These are phyloP conservation scores for Epinephelus coioides DNA, from an alignment of 2,797 vertebrate species.

Conservation along the genomic window DNA sequence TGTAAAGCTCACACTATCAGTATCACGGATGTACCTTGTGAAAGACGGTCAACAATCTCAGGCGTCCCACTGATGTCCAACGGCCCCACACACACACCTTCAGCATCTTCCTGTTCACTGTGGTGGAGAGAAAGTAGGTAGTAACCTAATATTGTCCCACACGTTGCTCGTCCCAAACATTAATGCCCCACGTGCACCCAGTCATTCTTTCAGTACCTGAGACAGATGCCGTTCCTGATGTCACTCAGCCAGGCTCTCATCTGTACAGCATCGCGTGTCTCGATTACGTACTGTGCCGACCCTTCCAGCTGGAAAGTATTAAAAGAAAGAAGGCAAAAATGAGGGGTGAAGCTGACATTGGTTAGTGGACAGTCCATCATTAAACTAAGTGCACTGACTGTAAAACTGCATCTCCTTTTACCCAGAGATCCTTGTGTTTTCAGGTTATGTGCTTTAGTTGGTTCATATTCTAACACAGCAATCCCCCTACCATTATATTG, in stretches of 20 bases:
- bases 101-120: conserved; percentile 88
- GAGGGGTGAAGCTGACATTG: background rate
- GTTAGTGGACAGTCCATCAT: background rate
- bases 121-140: background rate
- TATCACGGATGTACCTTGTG: conserved; percentile 84
- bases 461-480: no score
- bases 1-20: background rate
- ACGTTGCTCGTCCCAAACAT: background rate
- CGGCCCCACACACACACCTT: conserved; percentile 85
- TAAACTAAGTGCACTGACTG: no score
- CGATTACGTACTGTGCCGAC: conserved; percentile 90
- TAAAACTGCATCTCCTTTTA: no score
- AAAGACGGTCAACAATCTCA: conserved; percentile 90
- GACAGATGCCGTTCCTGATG: conserved; percentile 91
- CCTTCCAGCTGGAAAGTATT: conserved; percentile 85
- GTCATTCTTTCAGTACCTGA: conserved; percentile 80
- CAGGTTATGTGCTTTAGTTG: no score
- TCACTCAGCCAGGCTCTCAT: conserved; percentile 95
- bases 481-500: no score
- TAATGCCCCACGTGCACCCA: no score
- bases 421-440: no score
- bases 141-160: background rate
- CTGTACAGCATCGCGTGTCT: conserved; percentile 91
- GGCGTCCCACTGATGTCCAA: conserved; percentile 90
- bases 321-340: background rate